phyloP scores from a whole-genome alignment of 2,888 invertebrate genomes.

The Anorthoa munda region DNA sequence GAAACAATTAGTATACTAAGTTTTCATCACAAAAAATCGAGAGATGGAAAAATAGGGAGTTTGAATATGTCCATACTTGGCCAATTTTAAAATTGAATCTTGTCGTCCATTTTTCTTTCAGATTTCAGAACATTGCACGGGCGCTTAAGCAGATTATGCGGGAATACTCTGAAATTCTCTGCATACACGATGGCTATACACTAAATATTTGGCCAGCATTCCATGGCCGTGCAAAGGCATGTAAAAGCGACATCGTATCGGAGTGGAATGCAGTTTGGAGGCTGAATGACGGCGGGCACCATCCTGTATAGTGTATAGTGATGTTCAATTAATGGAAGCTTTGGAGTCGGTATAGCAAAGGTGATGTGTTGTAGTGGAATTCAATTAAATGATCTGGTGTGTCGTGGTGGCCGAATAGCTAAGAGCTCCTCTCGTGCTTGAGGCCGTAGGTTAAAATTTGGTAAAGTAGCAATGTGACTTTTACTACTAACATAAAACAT shows the following conservation, averaged over 20 bases:
- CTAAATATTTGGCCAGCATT: slow-evolving; percentile 26
- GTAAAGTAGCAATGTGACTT: too few relatives aligned
- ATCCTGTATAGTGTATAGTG: not conserved
- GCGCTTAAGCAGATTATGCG: not conserved
- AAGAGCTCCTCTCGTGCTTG: too few relatives aligned
- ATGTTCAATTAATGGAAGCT: not conserved
- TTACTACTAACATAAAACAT: too few relatives aligned
- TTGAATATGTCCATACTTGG: not conserved
- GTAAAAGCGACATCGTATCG: slow-evolving; percentile 17
- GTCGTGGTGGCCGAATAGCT: too few relatives aligned
- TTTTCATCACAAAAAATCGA: not conserved
- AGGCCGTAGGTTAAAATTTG: too few relatives aligned
- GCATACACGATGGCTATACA: not conserved
- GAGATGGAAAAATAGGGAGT: too few relatives aligned
- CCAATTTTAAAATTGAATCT: not conserved
- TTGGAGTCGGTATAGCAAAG: not conserved
- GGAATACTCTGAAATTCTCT: not conserved
- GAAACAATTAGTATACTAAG: too few relatives aligned
- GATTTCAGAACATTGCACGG: not conserved
- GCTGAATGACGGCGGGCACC: not conserved
- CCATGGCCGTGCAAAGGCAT: slow-evolving; percentile 6
- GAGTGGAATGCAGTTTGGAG: slow-evolving; percentile 1
- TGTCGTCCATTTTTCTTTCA: not conserved
- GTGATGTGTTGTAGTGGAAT: not conserved
- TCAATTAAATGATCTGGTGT: not conserved